Evolutionary conservation across 2,797 vertebrate genomes (phyloP), one percentile per base, ranked within the genome.

Genomic region (Hapalemur alaotrensis): DNA sequence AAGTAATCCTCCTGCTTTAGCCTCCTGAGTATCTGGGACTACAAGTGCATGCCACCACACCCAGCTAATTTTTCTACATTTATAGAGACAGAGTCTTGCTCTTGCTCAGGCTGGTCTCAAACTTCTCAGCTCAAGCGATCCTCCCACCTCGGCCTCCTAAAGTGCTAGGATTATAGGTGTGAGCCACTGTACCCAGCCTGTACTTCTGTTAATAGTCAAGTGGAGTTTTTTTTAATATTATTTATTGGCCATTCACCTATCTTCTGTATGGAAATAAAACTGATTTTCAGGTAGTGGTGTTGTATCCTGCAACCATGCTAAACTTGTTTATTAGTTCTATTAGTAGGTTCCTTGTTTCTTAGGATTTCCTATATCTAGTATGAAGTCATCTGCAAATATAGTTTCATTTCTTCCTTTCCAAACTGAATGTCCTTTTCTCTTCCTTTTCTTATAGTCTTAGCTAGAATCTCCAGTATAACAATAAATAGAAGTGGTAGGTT

Each of bases 361-460:
- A 54, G n/a, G 38, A 73, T 59, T 72, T 41, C 54, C 20, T 84
- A 63, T 7, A 72, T 87, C 46, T 3, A 52, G 14, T 78, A 65
- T 35, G 43, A 65, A 23, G 23, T 86, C 38, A 82, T 50, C 30
- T 89, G 59, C 20, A 72, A 87, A 88, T 72, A 84, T 5, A 73
- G n/a, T 81, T 92, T 65, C 61, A 65, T 54, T 54, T 96, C 7
- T 94, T 89, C 43, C 54, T 86, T 95, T 79, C 22, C 57, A 57
- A 43, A 89, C 35, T 80, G 35, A 93, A 76, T 69, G 17, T 48
- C 1, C 10, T 84, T 70, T 65, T n/a, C 5, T 25, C 83, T 63
- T 83, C 35, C 17, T 32, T 80, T 65, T 83, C 48, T 65, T 70
- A 83, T 0, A 75, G 43, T 15, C 43, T 54, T 93, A 13, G 25